Evolutionary conservation across 2,113 vertebrate species (phyloP).

Genomic region (Austrofundulus limnaeus): DNA sequence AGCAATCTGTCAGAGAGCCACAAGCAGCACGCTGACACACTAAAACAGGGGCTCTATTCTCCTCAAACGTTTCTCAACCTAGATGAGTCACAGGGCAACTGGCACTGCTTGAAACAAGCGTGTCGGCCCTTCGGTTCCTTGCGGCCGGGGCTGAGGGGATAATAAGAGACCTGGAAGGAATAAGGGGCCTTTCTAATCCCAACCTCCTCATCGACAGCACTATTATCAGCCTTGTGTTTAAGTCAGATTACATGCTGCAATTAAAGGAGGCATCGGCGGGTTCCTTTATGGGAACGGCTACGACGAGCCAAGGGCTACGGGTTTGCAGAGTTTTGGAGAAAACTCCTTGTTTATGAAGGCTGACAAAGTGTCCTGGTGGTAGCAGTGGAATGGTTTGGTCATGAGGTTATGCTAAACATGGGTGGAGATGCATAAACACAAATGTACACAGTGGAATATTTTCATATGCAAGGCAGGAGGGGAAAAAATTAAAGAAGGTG

Average conservation of each 20-base stretch:
- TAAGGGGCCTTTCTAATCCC: conserved; percentile 70
- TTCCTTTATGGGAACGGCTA: conserved; percentile 52
- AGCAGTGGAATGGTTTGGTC: conserved; percentile 64
- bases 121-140: conserved; percentile 60
- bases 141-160: conserved; percentile 71
- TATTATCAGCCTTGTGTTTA: conserved; percentile 76
- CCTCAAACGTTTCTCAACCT: conserved; percentile 66
- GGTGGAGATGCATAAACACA: conserved; percentile 70
- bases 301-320: conserved; percentile 37
- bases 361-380: conserved; percentile 48
- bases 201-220: conserved; percentile 70
- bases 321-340: conserved; percentile 44
- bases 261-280: conserved; percentile 69
- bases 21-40: conserved; percentile 65
- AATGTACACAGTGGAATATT: conserved; percentile 57
- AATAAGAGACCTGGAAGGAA: conserved; percentile 75
- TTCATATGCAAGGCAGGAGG: conserved; percentile 55
- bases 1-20: conserved; percentile 68
- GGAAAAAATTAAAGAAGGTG: conserved; percentile 24
- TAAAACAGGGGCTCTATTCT: conserved; percentile 74
- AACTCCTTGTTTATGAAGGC: conserved; percentile 53
- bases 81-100: conserved; percentile 70
- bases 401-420: conserved; percentile 71
- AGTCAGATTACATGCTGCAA: conserved; percentile 73
- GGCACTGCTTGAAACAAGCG: conserved; percentile 69